Base-by-base conservation (phyloP, 1,140 invertebrate species). In the Drosophila truncata region DNA sequence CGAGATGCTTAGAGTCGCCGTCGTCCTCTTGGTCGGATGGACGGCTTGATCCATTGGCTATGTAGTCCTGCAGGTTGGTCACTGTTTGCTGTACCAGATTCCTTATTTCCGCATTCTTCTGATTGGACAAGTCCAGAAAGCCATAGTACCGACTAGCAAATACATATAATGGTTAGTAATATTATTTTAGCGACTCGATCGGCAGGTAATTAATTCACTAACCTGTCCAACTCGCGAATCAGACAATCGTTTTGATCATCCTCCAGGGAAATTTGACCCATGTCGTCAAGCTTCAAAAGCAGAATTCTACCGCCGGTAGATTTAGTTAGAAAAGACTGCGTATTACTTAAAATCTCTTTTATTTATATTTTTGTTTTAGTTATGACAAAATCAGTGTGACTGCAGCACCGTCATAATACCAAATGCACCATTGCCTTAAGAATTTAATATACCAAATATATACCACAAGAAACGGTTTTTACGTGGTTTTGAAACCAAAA, bases 61-160 rank as follows among this genome's bases (percentile, higher is more conserved):
- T 46, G 42, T 82, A 85, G 55, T 77, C 67, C 69, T 86, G 87
- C 16, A 87, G 54, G 7, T 58, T 50, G 5, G 65, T 77, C 14
- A 86, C 65, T 7, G 79, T 76, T 67, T 80, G 66, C 37, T 91
- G 82, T 49, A 91, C 58, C 4, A 80, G 31, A 31, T 59, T 49
- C 59, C 52, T 73, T 31, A 81, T 59, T 42, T 75, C 71, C 2
- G 23, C 23, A 41, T 90, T 82, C 52, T 87, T 87, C 6, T 77
- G 27, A 35, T 80, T 78, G 16, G 67, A 63, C 39, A 87, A 70
- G 41, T 87, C 76, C 4, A 91, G 66, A 11, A 85, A 83, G 13
- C 83, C 80, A 47, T 84, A 91, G 44, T 90, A 82, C 39, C 83
- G 77, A 62, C 82, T 91, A 31, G 31, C 18, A 31, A 14, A 31